Evolutionary conservation across 1,140 invertebrate genomes (phyloP), one percentile per base, ranked within the genome.

Genomic region (Zaprionus gabonicus): DNA sequence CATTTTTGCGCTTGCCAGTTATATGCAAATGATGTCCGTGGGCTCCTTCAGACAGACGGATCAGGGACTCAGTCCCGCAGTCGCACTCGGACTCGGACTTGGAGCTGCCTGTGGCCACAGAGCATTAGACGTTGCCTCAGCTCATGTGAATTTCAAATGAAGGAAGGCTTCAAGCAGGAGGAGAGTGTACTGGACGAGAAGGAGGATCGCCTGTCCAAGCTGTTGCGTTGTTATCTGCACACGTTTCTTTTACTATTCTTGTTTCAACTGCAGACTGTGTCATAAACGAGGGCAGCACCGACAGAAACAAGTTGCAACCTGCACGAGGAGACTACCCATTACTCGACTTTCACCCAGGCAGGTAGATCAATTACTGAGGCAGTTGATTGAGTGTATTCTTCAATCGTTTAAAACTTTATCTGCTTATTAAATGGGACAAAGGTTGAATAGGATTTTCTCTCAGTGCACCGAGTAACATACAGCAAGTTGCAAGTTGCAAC

Each of bases 61-160:
- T 17, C 20, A 6, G 58, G 38, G 38, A 46, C 58, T 25, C 6
- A 23, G 41, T 17, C 13, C 23, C 28, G 15, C 13, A 56, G 53
- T 46, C 23, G 41, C 6, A 46, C 38, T 23, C 44, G n/a, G 25
- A 5, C 10, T 27, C 5, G 60, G 27, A 63, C n/a, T 51, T 66
- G 36, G 53, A 31, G 53, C 46, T 31, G 67, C 38, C 53, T 76
- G 67, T 82, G 81, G 76, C 76, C 76, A 76, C 81, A 80, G 56
- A 28, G 62, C 81, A 84, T 84, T 82, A 69, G 65, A 69, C 60
- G 65, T 23, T 41, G 78, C 38, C 64, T 55, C 34, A 12, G 36
- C 81, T 82, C 72, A 82, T 82, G 81, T 83, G 81, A 83, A 83
- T 66, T 83, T 83, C 81, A 83, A 83, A 83, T 81, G n/a, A 23